A percentile compares a stretch with the other conserved stretches of the same genome.
phyloP scores from a whole-genome alignment of 2,113 vertebrate species.

The Noctilio leporinus region DNA sequence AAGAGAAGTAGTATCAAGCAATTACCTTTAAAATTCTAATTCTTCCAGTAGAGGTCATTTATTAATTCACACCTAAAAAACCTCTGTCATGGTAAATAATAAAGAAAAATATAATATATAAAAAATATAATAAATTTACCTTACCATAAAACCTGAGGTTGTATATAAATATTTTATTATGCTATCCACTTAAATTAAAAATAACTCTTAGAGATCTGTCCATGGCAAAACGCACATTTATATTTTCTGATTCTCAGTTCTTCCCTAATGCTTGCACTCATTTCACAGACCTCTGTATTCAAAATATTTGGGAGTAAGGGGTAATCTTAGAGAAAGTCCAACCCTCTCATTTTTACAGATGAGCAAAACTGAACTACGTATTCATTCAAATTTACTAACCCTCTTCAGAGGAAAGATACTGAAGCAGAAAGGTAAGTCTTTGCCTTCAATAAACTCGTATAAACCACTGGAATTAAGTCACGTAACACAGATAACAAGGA shows the following conservation, averaged over 20 bases:
- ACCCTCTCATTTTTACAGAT: background rate
- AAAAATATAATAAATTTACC: background rate
- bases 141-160: background rate
- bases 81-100: background rate
- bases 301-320: background rate
- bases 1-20: background rate
- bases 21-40: background rate
- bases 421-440: background rate
- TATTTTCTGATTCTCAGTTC: background rate
- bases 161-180: background rate
- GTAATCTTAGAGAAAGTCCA: background rate
- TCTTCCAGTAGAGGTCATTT: background rate
- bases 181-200: background rate
- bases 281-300: background rate
- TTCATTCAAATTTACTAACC: constrained; percentile 2
- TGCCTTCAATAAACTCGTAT: background rate
- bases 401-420: no score
- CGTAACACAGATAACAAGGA: background rate
- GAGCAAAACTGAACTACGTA: background rate
- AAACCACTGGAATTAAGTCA: background rate
- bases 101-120: background rate
- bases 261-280: background rate
- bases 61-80: background rate
- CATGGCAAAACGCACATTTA: background rate
- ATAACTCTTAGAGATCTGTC: background rate